Evolutionary conservation across 2,888 invertebrate species (phyloP).

Genomic region (Leptopilina syphax): DNA sequence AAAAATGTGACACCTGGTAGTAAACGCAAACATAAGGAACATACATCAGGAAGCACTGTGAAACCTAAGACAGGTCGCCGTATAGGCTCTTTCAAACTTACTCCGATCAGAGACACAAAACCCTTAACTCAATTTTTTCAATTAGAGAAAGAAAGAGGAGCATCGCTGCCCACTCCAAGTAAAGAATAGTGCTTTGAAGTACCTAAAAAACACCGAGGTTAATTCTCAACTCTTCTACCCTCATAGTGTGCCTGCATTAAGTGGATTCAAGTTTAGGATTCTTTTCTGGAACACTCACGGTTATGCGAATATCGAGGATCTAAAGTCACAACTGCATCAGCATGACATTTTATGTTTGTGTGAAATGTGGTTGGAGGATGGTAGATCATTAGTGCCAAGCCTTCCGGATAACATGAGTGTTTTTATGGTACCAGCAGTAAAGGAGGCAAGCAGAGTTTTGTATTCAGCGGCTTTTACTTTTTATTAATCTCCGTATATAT

Average conservation of each 20-base stretch:
- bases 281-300: not conserved
- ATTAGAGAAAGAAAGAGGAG: not conserved
- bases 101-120: not conserved
- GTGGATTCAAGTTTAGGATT: not conserved
- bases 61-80: not conserved
- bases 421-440: not conserved
- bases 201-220: no score
- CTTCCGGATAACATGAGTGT: not conserved
- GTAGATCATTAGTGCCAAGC: not conserved
- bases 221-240: not conserved
- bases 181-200: not conserved
- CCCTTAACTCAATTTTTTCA: not conserved
- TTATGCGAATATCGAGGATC: not conserved
- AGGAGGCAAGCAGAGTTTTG: not conserved
- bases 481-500: not conserved
- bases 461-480: not conserved
- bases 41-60: not conserved
- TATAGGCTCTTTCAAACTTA: not conserved
- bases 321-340: not conserved
- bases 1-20: not conserved
- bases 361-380: not conserved
- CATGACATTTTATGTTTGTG: not conserved
- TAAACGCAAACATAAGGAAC: not conserved
- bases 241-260: no score
- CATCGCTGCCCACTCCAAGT: not conserved